Conservation (phyloP, 2,113 vertebrate genomes). For the Eulacestoma nigropectus region DNA sequence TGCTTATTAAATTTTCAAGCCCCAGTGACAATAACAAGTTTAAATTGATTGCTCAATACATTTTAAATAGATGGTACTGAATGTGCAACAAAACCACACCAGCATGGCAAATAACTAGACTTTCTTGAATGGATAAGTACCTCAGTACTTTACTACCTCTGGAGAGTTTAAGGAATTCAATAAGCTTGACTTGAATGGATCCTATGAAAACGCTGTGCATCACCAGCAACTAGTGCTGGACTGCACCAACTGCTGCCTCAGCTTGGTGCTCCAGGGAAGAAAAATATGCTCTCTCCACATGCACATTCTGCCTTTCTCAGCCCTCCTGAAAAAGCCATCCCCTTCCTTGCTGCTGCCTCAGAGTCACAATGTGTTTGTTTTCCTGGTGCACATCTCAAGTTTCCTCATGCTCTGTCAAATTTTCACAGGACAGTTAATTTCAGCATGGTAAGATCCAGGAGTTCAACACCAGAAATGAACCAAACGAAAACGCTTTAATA, state of each 20-base stretch:
- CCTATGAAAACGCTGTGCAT: neutral
- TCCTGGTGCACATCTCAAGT: rapidly evolving
- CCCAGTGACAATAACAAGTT: slow-evolving; percentile 73
- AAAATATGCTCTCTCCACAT: neutral
- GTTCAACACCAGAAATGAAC: neutral
- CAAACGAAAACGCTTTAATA: neutral
- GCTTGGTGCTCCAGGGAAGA: neutral
- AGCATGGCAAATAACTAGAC: slow-evolving; percentile 2
- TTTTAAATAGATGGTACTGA: slow-evolving; percentile 59
- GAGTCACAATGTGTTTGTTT: neutral
- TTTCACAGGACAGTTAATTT: neutral
- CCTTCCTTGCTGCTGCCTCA: neutral
- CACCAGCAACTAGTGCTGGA: neutral
- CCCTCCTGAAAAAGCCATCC: neutral
- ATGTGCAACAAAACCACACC: neutral
- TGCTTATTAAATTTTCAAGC: slow-evolving; percentile 78
- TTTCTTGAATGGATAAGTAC: slow-evolving; percentile 40
- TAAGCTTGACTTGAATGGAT: neutral
- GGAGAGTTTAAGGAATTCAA: slow-evolving; percentile 28
- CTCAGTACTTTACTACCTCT: slow-evolving; percentile 22
- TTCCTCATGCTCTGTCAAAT: neutral
- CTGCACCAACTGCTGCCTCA: neutral
- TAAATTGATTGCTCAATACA: slow-evolving; percentile 72
- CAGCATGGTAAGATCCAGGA: neutral
- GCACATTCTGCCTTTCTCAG: neutral